Base-by-base conservation (phyloP, 2,888 invertebrate genomes). In the Lagria hirta region DNA sequence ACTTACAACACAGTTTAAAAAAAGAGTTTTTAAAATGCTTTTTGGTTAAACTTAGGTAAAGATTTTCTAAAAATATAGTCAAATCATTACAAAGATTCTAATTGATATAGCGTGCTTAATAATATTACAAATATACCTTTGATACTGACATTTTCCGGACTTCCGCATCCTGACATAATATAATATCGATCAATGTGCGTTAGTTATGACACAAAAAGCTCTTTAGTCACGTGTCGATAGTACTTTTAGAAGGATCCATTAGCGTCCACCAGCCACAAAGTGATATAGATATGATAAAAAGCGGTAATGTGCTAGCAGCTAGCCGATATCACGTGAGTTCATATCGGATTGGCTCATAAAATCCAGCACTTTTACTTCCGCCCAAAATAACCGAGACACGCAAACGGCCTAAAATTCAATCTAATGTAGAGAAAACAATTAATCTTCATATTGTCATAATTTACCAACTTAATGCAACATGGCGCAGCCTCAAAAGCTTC, bases 341-440 rank as follows among this genome's bases (percentile, higher is more conserved):
- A 43, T 29, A 20, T 10, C 29, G 27, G 42, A 41, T 41, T 41
- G 41, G 43, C 36, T 43, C 43, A 18, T 43, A 43, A 43, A 43
- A 43, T 43, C 43, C 43, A 37, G 24, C 43, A 30, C 43, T 43
- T 43, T 34, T 32, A 43, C 43, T 43, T 43, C 43, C 43, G 43
- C 36, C 34, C 22, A 26, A 32, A 33, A 42, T 27, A 26, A 36
- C 13, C 43, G 36, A 43, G 43, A 43, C 43, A 43, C 43, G 43
- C 43, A 37, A 43, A 37, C 24, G 30, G 42, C 29, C 43, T 24
- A 43, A 43, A 43, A 43, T 37, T 37, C 43, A 43, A 37, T 43
- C 36, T 37, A 29, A 12, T 7, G 42, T 35, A 28, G 30, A 41
- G 24, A 27, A 32, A 21, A 35, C 42, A 35, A 43, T 43, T 35